Evolutionary conservation across 92 coral and sea anemone genomes (phyloP).

Genomic region (Phenganax stokvisi): DNA sequence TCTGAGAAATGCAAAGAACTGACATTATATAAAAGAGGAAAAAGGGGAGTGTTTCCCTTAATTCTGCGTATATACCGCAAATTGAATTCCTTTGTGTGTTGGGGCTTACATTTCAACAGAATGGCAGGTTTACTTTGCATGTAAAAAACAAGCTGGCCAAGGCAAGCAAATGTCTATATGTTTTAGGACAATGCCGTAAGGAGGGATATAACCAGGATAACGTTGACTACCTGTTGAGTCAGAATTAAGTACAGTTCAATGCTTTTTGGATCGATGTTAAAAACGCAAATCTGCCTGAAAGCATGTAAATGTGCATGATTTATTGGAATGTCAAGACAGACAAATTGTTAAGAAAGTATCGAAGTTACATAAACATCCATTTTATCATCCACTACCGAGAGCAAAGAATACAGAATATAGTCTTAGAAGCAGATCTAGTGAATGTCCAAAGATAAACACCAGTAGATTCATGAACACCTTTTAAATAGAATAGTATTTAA

Average conservation of each 20-base stretch:
- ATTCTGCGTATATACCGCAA: background rate
- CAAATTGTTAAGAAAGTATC: background rate
- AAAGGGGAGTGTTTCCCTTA: background rate
- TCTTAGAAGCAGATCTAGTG: too few species aligned
- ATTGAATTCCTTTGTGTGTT: background rate
- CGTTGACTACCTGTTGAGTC: background rate
- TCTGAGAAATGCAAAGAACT: background rate
- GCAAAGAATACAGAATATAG: too few species aligned
- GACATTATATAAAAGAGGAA: background rate
- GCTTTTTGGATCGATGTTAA: background rate
- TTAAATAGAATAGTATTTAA: too few species aligned
- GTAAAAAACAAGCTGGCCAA: background rate
- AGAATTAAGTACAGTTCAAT: background rate
- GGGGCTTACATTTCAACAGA: too few species aligned
- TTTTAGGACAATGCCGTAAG: background rate
- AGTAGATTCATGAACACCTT: too few species aligned
- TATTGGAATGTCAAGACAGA: background rate
- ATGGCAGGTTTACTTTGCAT: background rate
- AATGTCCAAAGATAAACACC: too few species aligned
- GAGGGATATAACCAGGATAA: background rate
- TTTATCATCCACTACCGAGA: too few species aligned
- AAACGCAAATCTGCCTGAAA: background rate
- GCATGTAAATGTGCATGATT: background rate
- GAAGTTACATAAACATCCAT: too few species aligned
- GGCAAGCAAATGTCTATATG: too few species aligned